Conservation (phyloP, 2,888 invertebrate genomes). For the Tipula unca region DNA sequence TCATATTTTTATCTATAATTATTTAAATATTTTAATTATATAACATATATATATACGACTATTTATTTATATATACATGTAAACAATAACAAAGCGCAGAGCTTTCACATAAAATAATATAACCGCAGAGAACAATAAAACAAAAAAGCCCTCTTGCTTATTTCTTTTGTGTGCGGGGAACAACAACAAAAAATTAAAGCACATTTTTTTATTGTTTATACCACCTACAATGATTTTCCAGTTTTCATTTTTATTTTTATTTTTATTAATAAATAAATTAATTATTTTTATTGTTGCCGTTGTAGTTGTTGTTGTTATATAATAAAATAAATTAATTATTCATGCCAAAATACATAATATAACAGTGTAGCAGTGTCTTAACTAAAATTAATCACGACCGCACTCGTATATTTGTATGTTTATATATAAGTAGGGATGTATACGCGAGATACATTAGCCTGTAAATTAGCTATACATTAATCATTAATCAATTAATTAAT, state of each 20-base stretch:
- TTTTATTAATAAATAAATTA: not conserved
- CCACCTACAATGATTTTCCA: not conserved
- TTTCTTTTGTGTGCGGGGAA: not conserved
- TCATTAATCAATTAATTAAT: not conserved
- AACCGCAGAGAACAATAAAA: not conserved
- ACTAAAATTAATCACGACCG: not conserved
- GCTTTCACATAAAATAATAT: not conserved
- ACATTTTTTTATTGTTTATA: not conserved
- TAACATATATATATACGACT: too few species aligned
- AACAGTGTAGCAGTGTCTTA: not conserved
- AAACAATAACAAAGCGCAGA: not conserved
- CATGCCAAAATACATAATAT: not conserved
- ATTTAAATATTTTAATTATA: not conserved
- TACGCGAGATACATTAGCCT: too few species aligned
- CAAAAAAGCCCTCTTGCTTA: not conserved
- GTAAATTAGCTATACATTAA: not conserved
- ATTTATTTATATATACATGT: too few species aligned
- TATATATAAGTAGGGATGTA: not conserved
- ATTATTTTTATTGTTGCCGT: not conserved
- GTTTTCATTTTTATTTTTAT: not conserved
- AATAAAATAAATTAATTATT: not conserved
- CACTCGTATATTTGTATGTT: not conserved
- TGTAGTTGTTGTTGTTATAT: not conserved
- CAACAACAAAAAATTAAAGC: not conserved
- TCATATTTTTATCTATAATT: constrained; percentile 9